Evolutionary conservation across 2,797 vertebrate genomes (phyloP).

Genomic region (Carduelis carduelis): DNA sequence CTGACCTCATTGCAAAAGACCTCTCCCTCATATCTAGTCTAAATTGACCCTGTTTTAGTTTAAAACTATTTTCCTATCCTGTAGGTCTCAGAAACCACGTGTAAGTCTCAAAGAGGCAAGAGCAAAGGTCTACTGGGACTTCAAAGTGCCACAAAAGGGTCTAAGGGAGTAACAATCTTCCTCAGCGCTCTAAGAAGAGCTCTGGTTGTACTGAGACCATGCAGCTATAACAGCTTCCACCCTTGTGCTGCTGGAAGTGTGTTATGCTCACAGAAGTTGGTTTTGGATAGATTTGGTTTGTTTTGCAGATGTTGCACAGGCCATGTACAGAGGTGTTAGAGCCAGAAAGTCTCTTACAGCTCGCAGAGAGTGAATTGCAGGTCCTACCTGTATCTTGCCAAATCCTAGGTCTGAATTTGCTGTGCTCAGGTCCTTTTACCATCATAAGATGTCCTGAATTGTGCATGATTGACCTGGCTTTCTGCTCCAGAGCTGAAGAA

Average conservation of each 20-base stretch:
- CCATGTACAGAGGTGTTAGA: background rate
- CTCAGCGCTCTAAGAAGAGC: background rate
- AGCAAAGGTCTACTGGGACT: fast-evolving
- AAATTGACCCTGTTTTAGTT: background rate
- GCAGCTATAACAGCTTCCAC: background rate
- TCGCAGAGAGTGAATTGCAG: background rate
- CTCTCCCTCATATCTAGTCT: background rate
- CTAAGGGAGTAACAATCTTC: background rate
- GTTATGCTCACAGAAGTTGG: fast-evolving
- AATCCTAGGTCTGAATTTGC: background rate
- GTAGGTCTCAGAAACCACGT: background rate
- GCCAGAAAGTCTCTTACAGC: background rate
- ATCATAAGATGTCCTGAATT: background rate
- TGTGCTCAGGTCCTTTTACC: background rate
- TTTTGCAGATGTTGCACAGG: background rate
- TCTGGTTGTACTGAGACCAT: fast-evolving
- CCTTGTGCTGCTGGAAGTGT: background rate
- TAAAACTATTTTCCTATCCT: background rate
- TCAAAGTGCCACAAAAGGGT: background rate
- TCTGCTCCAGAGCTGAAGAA: background rate
- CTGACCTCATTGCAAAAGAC: background rate
- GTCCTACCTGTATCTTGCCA: background rate
- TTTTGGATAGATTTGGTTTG: background rate
- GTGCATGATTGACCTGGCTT: background rate
- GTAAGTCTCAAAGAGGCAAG: background rate